phyloP scores from a whole-genome alignment of 2,797 vertebrate species.

The Rhynchonycteris naso region DNA sequence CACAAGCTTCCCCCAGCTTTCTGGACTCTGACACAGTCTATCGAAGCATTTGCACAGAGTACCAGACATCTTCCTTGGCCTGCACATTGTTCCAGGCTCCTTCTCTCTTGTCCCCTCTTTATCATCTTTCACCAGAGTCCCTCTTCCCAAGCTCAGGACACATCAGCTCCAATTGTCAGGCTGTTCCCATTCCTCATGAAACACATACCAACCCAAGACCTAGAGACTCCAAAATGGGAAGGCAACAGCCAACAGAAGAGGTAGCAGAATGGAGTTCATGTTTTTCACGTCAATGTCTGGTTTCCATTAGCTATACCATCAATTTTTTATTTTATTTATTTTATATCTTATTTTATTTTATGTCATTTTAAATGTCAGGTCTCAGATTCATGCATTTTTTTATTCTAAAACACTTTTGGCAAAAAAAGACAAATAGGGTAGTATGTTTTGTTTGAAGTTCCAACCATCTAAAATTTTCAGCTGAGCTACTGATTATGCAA shows the following conservation, averaged over 20 bases:
- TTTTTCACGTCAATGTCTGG: background rate
- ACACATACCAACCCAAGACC: background rate
- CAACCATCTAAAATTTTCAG: background rate
- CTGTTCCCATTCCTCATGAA: background rate
- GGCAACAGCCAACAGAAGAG: background rate
- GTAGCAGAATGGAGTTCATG: accelerated
- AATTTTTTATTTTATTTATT: background rate
- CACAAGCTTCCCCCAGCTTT: background rate
- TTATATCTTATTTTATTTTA: background rate
- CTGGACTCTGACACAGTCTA: background rate
- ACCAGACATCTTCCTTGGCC: background rate
- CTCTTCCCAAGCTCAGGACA: background rate
- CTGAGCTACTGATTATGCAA: background rate
- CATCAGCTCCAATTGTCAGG: background rate
- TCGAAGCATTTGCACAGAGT: background rate
- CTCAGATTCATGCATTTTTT: background rate
- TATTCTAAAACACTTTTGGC: background rate
- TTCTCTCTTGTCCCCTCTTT: background rate
- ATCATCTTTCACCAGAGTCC: background rate
- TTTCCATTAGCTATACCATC: background rate
- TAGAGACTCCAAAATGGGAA: background rate
- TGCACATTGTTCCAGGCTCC: accelerated
- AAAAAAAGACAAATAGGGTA: background rate
- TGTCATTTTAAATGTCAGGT: background rate
- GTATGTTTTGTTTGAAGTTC: background rate